phyloP scores from a whole-genome alignment of 2,888 invertebrate species.

The Teleiodes luculella region DNA sequence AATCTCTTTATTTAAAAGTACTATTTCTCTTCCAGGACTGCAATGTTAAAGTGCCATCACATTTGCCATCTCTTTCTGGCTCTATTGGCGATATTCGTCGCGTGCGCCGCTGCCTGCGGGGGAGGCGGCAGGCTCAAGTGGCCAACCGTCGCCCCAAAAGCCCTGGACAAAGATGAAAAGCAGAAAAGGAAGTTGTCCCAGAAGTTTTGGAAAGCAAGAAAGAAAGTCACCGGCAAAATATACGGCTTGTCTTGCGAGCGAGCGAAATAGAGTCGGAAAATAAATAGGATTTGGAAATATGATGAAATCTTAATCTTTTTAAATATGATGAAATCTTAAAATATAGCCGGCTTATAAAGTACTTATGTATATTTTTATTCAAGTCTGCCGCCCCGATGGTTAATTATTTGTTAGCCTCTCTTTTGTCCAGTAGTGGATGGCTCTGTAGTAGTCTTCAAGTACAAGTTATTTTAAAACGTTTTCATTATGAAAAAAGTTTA shows the following conservation, averaged over 20 bases:
- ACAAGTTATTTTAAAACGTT: too few species aligned
- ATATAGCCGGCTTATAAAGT: too few species aligned
- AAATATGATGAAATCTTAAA: too few species aligned
- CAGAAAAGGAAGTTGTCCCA: neutral
- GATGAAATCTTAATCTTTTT: too few species aligned
- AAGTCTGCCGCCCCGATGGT: too few species aligned
- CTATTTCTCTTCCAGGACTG: neutral
- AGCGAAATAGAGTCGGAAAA: neutral
- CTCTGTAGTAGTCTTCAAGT: too few species aligned
- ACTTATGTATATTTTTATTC: too few species aligned
- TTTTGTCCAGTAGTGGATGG: too few species aligned
- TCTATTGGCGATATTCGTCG: neutral
- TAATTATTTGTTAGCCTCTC: too few species aligned
- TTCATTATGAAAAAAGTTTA: too few species aligned
- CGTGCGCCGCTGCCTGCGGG: neutral
- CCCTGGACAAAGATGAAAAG: neutral
- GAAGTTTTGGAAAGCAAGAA: neutral
- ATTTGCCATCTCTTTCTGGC: neutral
- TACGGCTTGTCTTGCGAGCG: neutral
- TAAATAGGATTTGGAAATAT: too few species aligned
- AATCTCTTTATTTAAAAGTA: too few species aligned
- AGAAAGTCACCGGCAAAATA: neutral
- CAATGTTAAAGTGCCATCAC: neutral
- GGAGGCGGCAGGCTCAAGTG: neutral
- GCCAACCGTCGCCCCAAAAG: neutral